These are phyloP conservation scores for Platalea minor DNA, from an alignment of 2,797 vertebrate species.

Conservation along the genomic window DNA sequence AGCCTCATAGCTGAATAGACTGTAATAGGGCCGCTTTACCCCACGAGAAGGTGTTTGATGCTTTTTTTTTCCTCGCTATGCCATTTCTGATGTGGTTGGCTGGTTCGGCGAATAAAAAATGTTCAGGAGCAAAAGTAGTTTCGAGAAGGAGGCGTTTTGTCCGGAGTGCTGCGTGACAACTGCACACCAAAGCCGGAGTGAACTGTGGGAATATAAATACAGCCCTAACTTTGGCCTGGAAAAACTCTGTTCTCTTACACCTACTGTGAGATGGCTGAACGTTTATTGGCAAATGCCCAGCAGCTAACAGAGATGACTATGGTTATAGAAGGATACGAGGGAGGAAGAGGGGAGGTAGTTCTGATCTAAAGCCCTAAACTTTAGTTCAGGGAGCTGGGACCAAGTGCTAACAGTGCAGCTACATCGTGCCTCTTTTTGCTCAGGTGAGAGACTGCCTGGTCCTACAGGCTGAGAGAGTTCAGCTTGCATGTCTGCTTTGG, in stretches of 20 bases:
- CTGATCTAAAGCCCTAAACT: not conserved
- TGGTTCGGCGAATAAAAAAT: not conserved
- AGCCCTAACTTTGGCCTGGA: not conserved
- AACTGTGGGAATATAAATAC: not conserved
- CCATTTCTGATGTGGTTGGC: not conserved
- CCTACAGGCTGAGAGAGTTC: not conserved
- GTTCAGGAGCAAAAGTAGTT: not conserved
- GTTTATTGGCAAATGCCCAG: not conserved
- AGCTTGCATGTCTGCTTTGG: not conserved
- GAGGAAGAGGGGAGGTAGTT: not conserved
- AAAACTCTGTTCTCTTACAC: not conserved
- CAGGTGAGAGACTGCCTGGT: not conserved
- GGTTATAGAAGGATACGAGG: not conserved
- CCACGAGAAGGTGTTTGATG: not conserved
- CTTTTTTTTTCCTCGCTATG: not conserved
- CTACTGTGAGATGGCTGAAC: not conserved
- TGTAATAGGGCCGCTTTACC: not conserved
- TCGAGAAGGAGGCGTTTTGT: not conserved
- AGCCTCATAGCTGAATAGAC: not conserved
- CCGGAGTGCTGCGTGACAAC: not conserved
- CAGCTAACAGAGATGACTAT: not conserved
- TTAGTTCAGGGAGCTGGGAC: not conserved
- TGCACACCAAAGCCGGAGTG: not conserved
- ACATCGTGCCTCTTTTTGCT: not conserved
- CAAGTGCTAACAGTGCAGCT: not conserved